Base-by-base conservation (phyloP, 2,113 vertebrate genomes). In the Isurus oxyrinchus region DNA sequence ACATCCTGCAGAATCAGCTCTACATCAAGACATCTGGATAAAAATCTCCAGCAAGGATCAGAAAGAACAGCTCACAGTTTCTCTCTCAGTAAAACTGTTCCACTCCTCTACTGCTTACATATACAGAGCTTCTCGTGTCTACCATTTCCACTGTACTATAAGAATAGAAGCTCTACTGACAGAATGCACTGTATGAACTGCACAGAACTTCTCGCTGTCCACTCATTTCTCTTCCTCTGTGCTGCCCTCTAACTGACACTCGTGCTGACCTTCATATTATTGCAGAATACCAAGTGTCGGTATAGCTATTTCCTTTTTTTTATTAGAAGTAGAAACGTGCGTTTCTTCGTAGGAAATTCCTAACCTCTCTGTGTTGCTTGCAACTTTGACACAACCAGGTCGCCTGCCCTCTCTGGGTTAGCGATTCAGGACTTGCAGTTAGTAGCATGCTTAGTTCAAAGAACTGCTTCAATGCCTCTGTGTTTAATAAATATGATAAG, bases 1-100 rank as follows among this genome's bases (percentile, higher is more conserved):
- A 99, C 98, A 98, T 99, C 97, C 98, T 99, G 98, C 99, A 99
- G 98, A 99, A 98, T 97, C 99, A 99, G 97, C 99, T 99, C 76
- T 99, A 99, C 98, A 99, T 99, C 98, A 99, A 98, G 0, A 98
- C 99, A 97, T 99, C 99, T 0, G 99, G 99, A 97, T 99, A 99
- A 97, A 66, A 0, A 96, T 87, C 0, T 25, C 67, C 97, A 97
- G 96, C 21, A 40, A 96, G 59, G 79, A 63, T 57, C 96, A 61
- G 23, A 61, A 96, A 87, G 94, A 69, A 53, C 66, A 95, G 94
- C 94, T 95, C 35, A 63, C 94, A 95, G 66, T 53, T 53, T 95
- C 94, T 44, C 35, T 67, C 96, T 96, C 81, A 98, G 97, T 96
- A 97, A 97, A 97, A 96, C 97, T 97, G 96, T 97, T 97, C 96